Base-by-base conservation (phyloP, 1,140 invertebrate genomes). In the Danaus plexippus region DNA sequence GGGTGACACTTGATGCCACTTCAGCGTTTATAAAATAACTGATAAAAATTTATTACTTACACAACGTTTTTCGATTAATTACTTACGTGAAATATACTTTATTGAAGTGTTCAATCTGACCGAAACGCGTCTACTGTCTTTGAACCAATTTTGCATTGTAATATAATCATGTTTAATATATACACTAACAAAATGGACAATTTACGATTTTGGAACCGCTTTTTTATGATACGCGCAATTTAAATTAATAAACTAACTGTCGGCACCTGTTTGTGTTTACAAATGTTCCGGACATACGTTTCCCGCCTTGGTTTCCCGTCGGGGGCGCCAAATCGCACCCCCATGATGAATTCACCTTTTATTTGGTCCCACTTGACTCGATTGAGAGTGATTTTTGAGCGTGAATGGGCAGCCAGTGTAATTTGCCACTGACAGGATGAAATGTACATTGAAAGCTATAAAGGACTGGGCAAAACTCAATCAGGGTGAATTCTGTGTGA, bases 371-470 rank as follows among this genome's bases (percentile, higher is more conserved):
- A 80, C 79, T 82, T 80, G 79, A 78, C 75, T 79, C 82, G 73
- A 86, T 86, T 79, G 82, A 76, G 75, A 83, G 74, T 80, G 76
- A 84, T 84, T 86, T 84, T 86, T 84, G 80, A 80, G 77, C 83
- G 79, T 83, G 82, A 85, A 84, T 84, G 80, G 76, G 75, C 75
- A 78, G 77, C 75, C 70, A 59, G 71, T 66, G 75, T 85, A 85
- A 85, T 83, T 83, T 83, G 76, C 73, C 68, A 75, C 71, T 77
- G 82, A 83, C 82, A 85, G 75, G 70, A 67, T 63, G 79, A 85
- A 82, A 84, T 77, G 75, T 73, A 64, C 76, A 77, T 81, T 82
- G 73, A 77, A 83, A 83, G 80, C 78, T 75, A 68, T 81, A 86
- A 82, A 82, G 73, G 69, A 70, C 67, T 72, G 64, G 61, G 62